Base-by-base conservation (phyloP, 1,140 invertebrate species). In the Cherax destructor region DNA sequence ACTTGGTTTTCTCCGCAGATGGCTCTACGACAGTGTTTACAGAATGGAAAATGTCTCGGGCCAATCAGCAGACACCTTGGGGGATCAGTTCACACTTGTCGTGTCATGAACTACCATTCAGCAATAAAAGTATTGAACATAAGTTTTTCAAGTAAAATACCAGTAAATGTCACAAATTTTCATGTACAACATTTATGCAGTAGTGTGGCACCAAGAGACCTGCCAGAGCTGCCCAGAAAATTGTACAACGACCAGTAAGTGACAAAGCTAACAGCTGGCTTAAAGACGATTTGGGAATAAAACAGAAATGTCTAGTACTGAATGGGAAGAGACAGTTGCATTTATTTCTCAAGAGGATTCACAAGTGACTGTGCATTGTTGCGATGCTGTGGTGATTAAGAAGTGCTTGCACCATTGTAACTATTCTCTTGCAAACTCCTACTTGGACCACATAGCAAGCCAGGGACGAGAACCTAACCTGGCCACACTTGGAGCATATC, bases 401-500 rank as follows among this genome's bases (percentile, higher is more conserved):
- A 50, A 13, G 50, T 86, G 83, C 59, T 5, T 49, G 7, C n/a
- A 16, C 24, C 4, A 52, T 5, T 24, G 11, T 4, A 86, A 86
- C 47, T 77, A 76, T 30, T 11, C 21, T 49, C 83, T 86, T 61
- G 83, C 69, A 50, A 52, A 13, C 9, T 86, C 83, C 18, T 86
- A 86, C 72, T 41, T 86, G 83, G 50, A 86, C 18, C 69, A 56
- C 24, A 30, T 86, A 30, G 16, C 56, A 21, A n/a, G 69, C 21
- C 9, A 52, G 24, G 83, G 83, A 52, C 13, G 83, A n/a, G 72
- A 86, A 72, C 47, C 49, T 1, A 86, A 86, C 69, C 72, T 86
- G 83, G 69, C 83, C 18, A 86, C 83, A 10, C 83, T 86, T 30
- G 83, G 83, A 9, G 49, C 10, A 6, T 86, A 86, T 50, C 72